These are phyloP conservation scores for Anas platyrhynchos DNA, from an alignment of 2,113 vertebrate species.

Conservation along the genomic window DNA sequence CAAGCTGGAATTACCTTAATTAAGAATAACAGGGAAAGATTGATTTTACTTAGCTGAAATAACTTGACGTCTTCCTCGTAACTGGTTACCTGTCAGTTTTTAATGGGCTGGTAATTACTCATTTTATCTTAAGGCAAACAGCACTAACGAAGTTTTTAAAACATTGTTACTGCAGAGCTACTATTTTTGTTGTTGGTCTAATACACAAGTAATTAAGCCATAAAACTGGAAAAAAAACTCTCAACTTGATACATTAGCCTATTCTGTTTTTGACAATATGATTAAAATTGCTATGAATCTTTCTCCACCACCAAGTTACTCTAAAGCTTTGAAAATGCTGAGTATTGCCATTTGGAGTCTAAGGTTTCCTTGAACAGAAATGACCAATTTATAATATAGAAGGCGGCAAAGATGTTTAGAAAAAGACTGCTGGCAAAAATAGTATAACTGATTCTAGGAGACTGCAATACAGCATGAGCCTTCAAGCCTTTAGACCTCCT, in stretches of 20 bases:
- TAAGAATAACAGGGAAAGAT: not conserved
- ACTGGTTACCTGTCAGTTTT: conserved; percentile 39
- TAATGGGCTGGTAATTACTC: conserved; percentile 52
- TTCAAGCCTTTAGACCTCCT: not conserved
- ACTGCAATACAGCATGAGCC: not conserved
- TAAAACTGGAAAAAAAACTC: conserved; percentile 22
- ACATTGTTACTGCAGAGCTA: conserved; percentile 14
- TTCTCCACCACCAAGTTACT: not conserved
- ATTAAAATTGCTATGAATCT: conserved; percentile 50
- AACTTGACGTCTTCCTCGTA: conserved; percentile 44
- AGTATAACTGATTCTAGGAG: not conserved
- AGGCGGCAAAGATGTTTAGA: not conserved
- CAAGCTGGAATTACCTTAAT: conserved; percentile 7
- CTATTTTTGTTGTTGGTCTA: conserved; percentile 33
- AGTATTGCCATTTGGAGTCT: not conserved
- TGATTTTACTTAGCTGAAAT: not conserved
- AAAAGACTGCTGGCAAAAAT: not conserved
- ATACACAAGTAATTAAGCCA: conserved; percentile 61
- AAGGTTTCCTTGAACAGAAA: not conserved
- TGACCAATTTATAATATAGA: not conserved
- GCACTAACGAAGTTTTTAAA: conserved; percentile 38
- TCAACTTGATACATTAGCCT: conserved; percentile 64
- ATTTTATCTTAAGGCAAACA: conserved; percentile 55
- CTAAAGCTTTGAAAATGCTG: not conserved
- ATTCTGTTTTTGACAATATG: conserved; percentile 62